These are phyloP conservation scores for Pseudonaja textilis DNA, from an alignment of 2,113 vertebrate species.

Conservation along the genomic window DNA sequence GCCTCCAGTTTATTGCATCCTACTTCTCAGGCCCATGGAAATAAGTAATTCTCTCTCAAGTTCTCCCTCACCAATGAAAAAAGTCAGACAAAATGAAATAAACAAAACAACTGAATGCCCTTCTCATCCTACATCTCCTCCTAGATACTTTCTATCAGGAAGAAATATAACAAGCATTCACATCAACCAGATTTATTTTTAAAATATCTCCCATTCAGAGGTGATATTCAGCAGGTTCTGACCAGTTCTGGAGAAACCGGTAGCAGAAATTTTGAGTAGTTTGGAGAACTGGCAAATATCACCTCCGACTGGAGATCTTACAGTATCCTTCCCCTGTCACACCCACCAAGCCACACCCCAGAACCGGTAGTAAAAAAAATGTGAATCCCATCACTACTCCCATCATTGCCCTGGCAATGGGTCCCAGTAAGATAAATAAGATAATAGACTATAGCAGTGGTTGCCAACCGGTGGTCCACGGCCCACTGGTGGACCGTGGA, in stretches of 20 bases:
- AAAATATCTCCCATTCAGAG: conserved; percentile 19
- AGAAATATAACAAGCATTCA: conserved; percentile 42
- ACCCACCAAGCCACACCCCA: too few species aligned
- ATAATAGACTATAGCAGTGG: not conserved
- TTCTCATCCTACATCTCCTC: not conserved
- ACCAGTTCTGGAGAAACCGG: too few species aligned
- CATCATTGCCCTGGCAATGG: conserved; percentile 48
- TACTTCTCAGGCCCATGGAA: not conserved
- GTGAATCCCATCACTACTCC: too few species aligned
- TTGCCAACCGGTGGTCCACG: too few species aligned
- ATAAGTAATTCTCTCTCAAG: not conserved
- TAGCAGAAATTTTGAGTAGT: too few species aligned
- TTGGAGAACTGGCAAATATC: too few species aligned
- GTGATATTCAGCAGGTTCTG: too few species aligned
- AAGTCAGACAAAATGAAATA: not conserved
- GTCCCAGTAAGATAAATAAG: conserved; percentile 40
- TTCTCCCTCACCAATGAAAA: not conserved
- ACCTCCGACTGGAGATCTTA: too few species aligned
- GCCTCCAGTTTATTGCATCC: not conserved
- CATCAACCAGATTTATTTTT: conserved; percentile 38
- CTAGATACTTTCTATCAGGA: not conserved
- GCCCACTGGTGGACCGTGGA: too few species aligned
- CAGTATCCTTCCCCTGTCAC: too few species aligned
- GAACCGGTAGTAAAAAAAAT: too few species aligned
- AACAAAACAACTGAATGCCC: not conserved